Percentiles rank a stretch among this genome's conserved stretches.
These are phyloP conservation scores for Zygothrica quintamaculata DNA, from an alignment of 2,888 invertebrate species.

Conservation along the genomic window DNA sequence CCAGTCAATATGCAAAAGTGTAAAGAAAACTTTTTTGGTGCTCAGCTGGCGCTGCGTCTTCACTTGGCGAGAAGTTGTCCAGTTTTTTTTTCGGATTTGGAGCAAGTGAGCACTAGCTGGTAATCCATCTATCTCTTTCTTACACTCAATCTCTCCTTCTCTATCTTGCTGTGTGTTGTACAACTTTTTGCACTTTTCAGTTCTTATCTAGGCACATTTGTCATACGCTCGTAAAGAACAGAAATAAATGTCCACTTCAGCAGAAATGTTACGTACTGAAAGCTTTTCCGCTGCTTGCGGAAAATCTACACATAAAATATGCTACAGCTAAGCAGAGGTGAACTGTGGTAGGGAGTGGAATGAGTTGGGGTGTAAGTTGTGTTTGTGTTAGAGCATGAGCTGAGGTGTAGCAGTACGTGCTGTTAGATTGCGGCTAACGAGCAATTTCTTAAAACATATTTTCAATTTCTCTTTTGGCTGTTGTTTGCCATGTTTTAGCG, in stretches of 20 bases:
- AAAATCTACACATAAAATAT: too few relatives aligned
- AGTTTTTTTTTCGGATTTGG: too few relatives aligned
- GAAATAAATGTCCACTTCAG: slow-evolving; percentile 74
- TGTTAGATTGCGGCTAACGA: slow-evolving; percentile 42
- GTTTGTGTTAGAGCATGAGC: background rate
- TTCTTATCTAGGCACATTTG: slow-evolving; percentile 72
- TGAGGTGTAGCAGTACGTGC: slow-evolving; percentile 2
- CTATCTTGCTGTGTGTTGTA: too few relatives aligned
- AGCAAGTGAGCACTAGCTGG: too few relatives aligned
- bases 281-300: slow-evolving; percentile 2
- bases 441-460: slow-evolving; percentile 66
- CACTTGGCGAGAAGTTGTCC: background rate
- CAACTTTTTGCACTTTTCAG: slow-evolving; percentile 57
- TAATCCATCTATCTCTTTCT: too few relatives aligned
- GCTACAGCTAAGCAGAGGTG: too few relatives aligned
- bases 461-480: slow-evolving; percentile 50
- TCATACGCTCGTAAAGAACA: slow-evolving; percentile 55
- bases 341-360: too few relatives aligned
- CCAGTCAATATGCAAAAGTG: slow-evolving; percentile 31
- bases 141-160: too few relatives aligned
- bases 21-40: slow-evolving; percentile 4
- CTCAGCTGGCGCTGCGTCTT: slow-evolving; percentile 3
- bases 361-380: background rate
- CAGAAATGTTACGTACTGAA: slow-evolving; percentile 27
- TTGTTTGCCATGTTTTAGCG: too few relatives aligned